Conservation (phyloP, 2,888 invertebrate species). For the Melipona beecheii region DNA sequence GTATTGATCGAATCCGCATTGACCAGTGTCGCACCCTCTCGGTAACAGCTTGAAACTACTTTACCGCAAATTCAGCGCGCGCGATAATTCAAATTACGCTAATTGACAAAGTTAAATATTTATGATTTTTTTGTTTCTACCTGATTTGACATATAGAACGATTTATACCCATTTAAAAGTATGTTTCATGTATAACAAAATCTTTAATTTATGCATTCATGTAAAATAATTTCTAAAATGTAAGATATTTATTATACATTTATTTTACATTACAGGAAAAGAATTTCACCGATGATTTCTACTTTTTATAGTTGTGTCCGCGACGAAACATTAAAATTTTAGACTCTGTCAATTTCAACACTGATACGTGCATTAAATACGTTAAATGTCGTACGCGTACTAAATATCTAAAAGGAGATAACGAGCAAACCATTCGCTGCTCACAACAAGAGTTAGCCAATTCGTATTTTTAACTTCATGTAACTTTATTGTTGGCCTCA, state of each 20-base stretch:
- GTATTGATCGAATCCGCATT: background rate
- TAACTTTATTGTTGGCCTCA: conserved; percentile 38
- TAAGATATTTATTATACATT: background rate
- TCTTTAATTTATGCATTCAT: background rate
- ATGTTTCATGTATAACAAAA: background rate
- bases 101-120: background rate
- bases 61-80: conserved; percentile 14
- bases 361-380: background rate
- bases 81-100: background rate
- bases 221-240: background rate
- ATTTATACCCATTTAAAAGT: background rate
- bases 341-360: background rate
- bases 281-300: no score
- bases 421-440: conserved; percentile 35
- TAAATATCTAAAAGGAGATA: conserved; percentile 42
- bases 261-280: background rate
- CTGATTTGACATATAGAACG: background rate
- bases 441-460: conserved; percentile 34
- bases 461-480: conserved; percentile 53
- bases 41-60: background rate
- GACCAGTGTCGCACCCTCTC: conserved; percentile 31
- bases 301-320: background rate
- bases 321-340: background rate
- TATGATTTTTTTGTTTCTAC: background rate
- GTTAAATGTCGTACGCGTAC: conserved; percentile 16